phyloP scores from a whole-genome alignment of 2,113 vertebrate genomes.

The Ctenodactylus gundi region DNA sequence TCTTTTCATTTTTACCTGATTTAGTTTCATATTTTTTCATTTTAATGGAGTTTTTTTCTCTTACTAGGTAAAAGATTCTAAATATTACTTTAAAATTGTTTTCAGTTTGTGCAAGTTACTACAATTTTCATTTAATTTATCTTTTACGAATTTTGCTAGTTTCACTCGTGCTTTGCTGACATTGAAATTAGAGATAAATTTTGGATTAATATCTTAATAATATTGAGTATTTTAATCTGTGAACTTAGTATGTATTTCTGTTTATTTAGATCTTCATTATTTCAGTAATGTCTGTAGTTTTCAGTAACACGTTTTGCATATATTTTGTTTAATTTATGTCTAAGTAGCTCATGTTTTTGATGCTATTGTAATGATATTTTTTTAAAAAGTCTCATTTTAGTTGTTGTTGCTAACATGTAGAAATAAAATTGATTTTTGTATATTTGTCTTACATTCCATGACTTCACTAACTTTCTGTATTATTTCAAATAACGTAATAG shows the following conservation, averaged over 20 bases:
- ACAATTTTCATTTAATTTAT: constrained; percentile 26
- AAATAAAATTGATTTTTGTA: constrained; percentile 8
- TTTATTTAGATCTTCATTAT: neutral
- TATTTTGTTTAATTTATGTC: too few relatives aligned
- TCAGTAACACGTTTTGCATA: neutral
- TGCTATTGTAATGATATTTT: neutral
- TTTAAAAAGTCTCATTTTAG: neutral
- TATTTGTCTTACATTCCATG: neutral
- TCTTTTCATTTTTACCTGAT: neutral
- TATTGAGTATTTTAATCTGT: neutral
- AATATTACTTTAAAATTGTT: constrained; percentile 5
- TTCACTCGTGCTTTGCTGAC: neutral
- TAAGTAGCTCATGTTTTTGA: neutral
- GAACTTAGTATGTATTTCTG: neutral
- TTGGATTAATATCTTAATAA: neutral
- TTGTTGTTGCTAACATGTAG: neutral
- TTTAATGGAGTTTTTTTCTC: neutral
- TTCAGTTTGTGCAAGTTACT: neutral
- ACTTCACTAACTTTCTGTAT: neutral
- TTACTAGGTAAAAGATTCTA: neutral
- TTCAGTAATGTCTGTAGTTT: neutral
- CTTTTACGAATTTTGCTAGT: neutral
- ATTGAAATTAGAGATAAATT: neutral
- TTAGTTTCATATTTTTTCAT: neutral
- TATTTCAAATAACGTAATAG: neutral